These are phyloP conservation scores for Threskiornis aethiopicus DNA, from an alignment of 2,797 vertebrate genomes.

Conservation along the genomic window DNA sequence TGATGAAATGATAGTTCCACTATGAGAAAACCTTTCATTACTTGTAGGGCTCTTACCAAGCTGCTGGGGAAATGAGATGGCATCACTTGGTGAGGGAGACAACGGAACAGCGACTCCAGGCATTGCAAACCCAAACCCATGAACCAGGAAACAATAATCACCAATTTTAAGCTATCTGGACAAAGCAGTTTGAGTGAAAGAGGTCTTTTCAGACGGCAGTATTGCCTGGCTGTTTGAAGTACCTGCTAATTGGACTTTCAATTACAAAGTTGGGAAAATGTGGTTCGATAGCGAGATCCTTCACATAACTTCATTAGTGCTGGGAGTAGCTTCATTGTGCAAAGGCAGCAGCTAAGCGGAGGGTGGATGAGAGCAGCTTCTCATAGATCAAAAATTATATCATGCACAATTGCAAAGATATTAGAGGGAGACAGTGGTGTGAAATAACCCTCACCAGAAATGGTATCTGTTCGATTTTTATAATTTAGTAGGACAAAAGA, in stretches of 20 bases:
- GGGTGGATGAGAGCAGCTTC: not conserved
- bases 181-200: not conserved
- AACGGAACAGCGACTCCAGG: not conserved
- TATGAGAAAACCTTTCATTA: not conserved
- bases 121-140: not conserved
- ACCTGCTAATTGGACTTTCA: not conserved
- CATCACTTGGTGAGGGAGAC: not conserved
- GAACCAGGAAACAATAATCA: not conserved
- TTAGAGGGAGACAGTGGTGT: not conserved
- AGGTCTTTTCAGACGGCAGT: not conserved
- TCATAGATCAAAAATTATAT: not conserved
- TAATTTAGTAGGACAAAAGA: not conserved
- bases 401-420: not conserved
- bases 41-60: not conserved
- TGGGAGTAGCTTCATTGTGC: not conserved
- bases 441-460: not conserved
- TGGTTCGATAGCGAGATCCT: fast-evolving
- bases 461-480: fast-evolving
- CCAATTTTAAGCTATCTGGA: not conserved
- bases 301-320: fast-evolving
- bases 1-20: fast-evolving
- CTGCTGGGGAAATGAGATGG: not conserved
- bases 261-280: fast-evolving
- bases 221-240: not conserved
- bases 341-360: not conserved